Conservation (phyloP, 2,113 vertebrate genomes). For the Perca flavescens region DNA sequence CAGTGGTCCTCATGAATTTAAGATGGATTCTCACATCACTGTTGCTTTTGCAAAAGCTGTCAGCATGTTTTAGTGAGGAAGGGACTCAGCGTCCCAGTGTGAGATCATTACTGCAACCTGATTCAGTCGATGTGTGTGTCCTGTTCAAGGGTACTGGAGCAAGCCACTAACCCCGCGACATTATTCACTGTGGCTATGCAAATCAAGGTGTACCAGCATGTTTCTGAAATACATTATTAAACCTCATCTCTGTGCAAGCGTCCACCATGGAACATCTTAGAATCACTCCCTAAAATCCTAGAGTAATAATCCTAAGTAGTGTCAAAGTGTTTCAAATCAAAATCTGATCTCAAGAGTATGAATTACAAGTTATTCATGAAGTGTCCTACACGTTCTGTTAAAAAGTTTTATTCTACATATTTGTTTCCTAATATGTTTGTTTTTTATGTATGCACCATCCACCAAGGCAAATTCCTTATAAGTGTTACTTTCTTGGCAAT, state of each 20-base stretch:
- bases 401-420: too few species aligned
- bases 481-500: too few species aligned
- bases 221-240: neutral
- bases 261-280: neutral
- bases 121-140: conserved; percentile 15
- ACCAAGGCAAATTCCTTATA: too few species aligned
- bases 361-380: neutral
- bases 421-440: too few species aligned
- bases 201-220: neutral
- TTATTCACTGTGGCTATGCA: neutral
- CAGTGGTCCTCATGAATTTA: conserved; percentile 55
- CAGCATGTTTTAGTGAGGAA: conserved; percentile 11
- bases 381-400: too few species aligned
- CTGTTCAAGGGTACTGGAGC: neutral
- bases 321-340: neutral
- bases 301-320: neutral
- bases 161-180: neutral
- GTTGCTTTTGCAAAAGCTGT: conserved; percentile 38
- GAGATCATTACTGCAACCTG: conserved; percentile 22
- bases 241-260: neutral
- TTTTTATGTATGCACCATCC: too few species aligned
- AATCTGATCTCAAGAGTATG: too few species aligned
- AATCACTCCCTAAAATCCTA: neutral
- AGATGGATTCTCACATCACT: conserved; percentile 39
- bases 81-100: neutral